Base-by-base conservation (phyloP, 2,113 vertebrate species). In the Tychaedon coryphoeus region DNA sequence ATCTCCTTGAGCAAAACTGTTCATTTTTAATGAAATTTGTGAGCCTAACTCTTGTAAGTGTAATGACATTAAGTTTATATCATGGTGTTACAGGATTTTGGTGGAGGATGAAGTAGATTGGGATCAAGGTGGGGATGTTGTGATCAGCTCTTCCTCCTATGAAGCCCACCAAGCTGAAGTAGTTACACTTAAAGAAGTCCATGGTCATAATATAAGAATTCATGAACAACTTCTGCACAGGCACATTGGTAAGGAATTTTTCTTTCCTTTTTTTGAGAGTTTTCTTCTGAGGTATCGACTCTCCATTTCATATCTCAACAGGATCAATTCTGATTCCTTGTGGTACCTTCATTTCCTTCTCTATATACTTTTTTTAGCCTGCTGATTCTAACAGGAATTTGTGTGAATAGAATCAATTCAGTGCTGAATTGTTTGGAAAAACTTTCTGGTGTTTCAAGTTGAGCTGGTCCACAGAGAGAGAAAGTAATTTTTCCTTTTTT, bases 101-200 rank as follows among this genome's bases (percentile, higher is more conserved):
- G 62, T 98, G 38, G 73, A 97, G 19, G 94, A 97, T 2, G 12
- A 87, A 33, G 95, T 98, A 19, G 98, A 98, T 10, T 98, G 98
- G 98, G 86, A 74, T 57, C 71, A 72, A 33, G 90, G 62, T 18
- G 98, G 97, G 53, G 86, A 82, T 67, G 87, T 97, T 31, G 86
- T 98, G 50, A 95, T 98, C 54, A 96, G 95, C 18, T 97, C 98
- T 28, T 98, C 98, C 47, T 98, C 98, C 40, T 98, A 98, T 5
- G 98, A 98, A 74, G 94, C 98, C 53, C 97, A 98, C 2, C 97
- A 98, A 78, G 97, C 97, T 88, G 98, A 98, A 72, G 48, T 94
- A 69, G 92, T 97, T 62, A 96, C 94, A 10, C 75, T 98, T 61
- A 97, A 94, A 93, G 97, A 98, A 86, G 86, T 97, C 45, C 96